phyloP scores from a whole-genome alignment of 2,113 vertebrate genomes.

The Lagenorhynchus albirostris region DNA sequence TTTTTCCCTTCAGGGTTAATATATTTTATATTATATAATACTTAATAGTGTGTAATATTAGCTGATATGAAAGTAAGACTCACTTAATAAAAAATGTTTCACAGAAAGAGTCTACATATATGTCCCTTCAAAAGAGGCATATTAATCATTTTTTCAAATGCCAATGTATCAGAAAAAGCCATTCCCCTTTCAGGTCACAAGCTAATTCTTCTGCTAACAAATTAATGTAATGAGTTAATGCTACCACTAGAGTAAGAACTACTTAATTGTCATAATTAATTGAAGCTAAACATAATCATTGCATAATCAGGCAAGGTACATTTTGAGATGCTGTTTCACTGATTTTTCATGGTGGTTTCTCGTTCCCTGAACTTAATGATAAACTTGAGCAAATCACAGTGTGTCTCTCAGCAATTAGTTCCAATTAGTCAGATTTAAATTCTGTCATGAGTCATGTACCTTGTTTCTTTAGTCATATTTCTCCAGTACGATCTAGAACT shows the following conservation, averaged over 20 bases:
- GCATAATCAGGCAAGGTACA: slow-evolving; percentile 51
- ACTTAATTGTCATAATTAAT: slow-evolving; percentile 71
- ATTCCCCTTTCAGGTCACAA: slow-evolving; percentile 39
- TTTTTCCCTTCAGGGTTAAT: neutral
- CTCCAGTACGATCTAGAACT: slow-evolving; percentile 2
- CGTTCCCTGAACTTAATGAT: slow-evolving; percentile 51
- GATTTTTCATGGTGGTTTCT: slow-evolving; percentile 55
- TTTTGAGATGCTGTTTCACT: slow-evolving; percentile 57
- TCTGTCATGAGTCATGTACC: slow-evolving; percentile 36
- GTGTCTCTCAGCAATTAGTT: slow-evolving; percentile 54
- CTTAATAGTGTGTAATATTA: slow-evolving; percentile 5
- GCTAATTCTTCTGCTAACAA: slow-evolving; percentile 49
- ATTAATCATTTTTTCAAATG: slow-evolving; percentile 26
- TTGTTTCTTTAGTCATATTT: slow-evolving; percentile 42
- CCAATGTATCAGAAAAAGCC: slow-evolving; percentile 25
- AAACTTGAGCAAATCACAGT: slow-evolving; percentile 57
- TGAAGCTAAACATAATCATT: slow-evolving; percentile 61
- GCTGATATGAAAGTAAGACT: neutral
- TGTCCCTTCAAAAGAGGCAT: neutral
- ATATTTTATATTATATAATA: neutral
- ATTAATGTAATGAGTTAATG: slow-evolving; percentile 56
- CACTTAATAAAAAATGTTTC: neutral
- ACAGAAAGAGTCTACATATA: neutral
- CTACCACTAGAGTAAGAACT: slow-evolving; percentile 40
- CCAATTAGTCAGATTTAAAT: slow-evolving; percentile 54